A percentile compares a stretch with the other conserved stretches of the same genome.
Conservation (phyloP, 2,113 vertebrate genomes). For the Nematolebias whitei region DNA sequence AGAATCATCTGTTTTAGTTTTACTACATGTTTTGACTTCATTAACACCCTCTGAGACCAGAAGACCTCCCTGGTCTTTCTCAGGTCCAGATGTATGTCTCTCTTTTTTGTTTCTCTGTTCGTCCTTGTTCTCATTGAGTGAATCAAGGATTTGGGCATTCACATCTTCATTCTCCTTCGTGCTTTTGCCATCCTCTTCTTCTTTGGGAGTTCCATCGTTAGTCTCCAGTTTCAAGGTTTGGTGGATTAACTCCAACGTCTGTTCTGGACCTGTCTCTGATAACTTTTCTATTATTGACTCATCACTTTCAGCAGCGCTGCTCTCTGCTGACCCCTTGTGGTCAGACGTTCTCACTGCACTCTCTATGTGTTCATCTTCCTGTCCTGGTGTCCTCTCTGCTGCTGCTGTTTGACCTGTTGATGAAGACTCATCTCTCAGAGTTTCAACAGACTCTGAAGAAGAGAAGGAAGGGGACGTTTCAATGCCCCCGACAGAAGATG, state of each 20-base stretch:
- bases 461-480: conserved; percentile 4
- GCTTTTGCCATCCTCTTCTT: neutral
- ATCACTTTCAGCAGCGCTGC: conserved; percentile 18
- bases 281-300: conserved; percentile 30
- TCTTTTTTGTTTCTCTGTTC: conserved; percentile 3
- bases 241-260: neutral
- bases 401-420: neutral
- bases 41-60: conserved; percentile 23
- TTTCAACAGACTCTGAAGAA: neutral
- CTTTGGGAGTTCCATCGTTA: neutral
- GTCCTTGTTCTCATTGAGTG: conserved; percentile 19
- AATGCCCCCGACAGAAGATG: neutral
- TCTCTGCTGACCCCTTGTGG: conserved; percentile 36
- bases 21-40: neutral
- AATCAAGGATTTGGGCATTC: conserved; percentile 26
- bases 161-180: conserved; percentile 2
- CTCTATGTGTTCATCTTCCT: neutral
- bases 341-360: neutral
- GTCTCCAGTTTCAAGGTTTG: neutral
- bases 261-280: conserved; percentile 13
- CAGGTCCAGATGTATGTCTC: neutral
- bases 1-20: neutral
- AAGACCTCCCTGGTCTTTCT: neutral
- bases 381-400: neutral
- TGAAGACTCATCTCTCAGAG: neutral